Conservation (phyloP, 2,888 invertebrate species). For the Laothoe populi region DNA sequence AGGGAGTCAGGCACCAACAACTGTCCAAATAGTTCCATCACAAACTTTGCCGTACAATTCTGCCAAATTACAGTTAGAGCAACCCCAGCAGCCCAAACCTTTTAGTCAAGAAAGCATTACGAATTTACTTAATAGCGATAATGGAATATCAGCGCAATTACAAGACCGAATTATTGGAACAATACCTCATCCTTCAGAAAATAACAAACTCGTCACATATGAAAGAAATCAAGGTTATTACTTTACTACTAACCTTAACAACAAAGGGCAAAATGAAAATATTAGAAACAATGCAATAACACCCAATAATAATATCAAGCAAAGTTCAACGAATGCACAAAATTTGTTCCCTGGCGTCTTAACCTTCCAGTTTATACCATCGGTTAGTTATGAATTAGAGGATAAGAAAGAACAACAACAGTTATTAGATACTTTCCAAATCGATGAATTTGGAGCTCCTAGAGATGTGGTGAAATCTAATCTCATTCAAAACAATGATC, state of each 20-base stretch:
- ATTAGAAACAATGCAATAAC: constrained; percentile 37
- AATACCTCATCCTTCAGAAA: constrained; percentile 70
- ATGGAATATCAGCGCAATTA: constrained; percentile 72
- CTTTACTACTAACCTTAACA: constrained; percentile 65
- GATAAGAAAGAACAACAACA: constrained; percentile 68
- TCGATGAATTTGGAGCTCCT: constrained; percentile 64
- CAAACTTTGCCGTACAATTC: constrained; percentile 53
- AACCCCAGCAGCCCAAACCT: constrained; percentile 49
- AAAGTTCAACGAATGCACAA: constrained; percentile 39
- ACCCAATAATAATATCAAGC: constrained; percentile 35
- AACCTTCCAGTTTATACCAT: constrained; percentile 68
- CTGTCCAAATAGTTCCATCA: constrained; percentile 65
- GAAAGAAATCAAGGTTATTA: constrained; percentile 75
- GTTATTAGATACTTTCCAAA: constrained; percentile 62
- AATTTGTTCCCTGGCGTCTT: constrained; percentile 49
- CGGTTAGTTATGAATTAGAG: constrained; percentile 68
- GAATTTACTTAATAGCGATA: constrained; percentile 56
- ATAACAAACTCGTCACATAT: constrained; percentile 70
- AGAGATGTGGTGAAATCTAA: constrained; percentile 45
- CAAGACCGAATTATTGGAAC: constrained; percentile 74
- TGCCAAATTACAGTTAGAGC: constrained; percentile 57
- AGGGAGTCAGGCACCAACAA: constrained; percentile 47
- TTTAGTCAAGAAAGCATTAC: constrained; percentile 57
- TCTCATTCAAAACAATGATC: constrained; percentile 44
- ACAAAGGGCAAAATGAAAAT: constrained; percentile 45